These are phyloP conservation scores for Aphis craccivora DNA, from an alignment of 1,140 invertebrate genomes.

Conservation along the genomic window DNA sequence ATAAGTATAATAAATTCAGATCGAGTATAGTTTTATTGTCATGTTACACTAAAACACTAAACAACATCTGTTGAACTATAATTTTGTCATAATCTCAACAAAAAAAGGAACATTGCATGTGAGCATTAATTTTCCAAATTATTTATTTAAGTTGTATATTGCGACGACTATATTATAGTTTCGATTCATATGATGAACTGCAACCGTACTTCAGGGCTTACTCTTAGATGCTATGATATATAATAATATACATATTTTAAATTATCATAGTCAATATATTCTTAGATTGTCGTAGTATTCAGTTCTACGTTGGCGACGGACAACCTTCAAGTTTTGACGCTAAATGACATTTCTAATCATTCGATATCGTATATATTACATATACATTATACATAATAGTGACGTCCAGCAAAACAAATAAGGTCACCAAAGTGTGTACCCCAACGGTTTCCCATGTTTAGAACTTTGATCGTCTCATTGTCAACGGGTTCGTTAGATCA, in stretches of 20 bases:
- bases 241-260: neutral
- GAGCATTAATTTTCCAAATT: neutral
- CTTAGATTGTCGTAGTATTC: neutral
- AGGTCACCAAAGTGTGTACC: slow-evolving; percentile 28
- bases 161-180: neutral
- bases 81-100: neutral
- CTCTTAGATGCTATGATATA: neutral
- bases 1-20: neutral
- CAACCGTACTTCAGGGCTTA: neutral
- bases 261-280: neutral
- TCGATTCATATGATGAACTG: neutral
- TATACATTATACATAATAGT: neutral
- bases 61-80: neutral
- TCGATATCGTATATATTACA: neutral
- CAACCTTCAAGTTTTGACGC: slow-evolving; percentile 12
- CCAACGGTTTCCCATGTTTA: slow-evolving; percentile 44
- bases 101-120: neutral
- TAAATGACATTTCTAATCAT: slow-evolving; percentile 13
- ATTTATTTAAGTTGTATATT: neutral
- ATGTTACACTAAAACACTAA: neutral
- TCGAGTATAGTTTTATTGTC: neutral
- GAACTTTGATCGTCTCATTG: slow-evolving; percentile 44
- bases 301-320: neutral
- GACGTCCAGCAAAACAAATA: slow-evolving; percentile 2
- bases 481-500: slow-evolving; percentile 25